Evolutionary conservation across 2,113 vertebrate genomes (phyloP).

Genomic region (Podarcis raffonei): DNA sequence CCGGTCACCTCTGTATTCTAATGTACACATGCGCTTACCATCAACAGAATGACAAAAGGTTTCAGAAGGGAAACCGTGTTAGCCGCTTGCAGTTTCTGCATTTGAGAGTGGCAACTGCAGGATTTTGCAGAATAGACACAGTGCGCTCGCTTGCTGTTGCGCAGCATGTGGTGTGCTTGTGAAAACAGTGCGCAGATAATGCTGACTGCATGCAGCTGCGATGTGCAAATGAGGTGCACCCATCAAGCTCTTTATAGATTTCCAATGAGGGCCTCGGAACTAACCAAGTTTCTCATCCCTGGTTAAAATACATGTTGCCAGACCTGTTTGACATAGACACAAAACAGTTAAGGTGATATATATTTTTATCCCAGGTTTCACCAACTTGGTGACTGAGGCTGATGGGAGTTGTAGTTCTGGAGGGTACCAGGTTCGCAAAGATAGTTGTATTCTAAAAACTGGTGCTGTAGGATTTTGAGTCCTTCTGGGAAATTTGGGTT

Average conservation of each 20-base stretch:
- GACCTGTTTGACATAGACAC: background rate
- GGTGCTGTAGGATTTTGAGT: background rate
- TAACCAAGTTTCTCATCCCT: slow-evolving; percentile 2
- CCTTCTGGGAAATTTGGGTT: too few species aligned
- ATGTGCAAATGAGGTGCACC: slow-evolving; percentile 14
- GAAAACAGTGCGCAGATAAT: slow-evolving; percentile 18
- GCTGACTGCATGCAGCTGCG: slow-evolving; percentile 6
- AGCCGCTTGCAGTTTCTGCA: background rate
- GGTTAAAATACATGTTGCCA: background rate
- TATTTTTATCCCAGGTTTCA: background rate
- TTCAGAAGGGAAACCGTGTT: background rate
- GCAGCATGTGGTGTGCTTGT: background rate
- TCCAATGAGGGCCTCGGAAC: background rate
- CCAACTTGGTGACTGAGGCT: too few species aligned
- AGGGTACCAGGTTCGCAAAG: background rate
- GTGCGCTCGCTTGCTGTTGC: background rate
- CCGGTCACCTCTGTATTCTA: background rate
- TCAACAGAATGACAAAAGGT: background rate
- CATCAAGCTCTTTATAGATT: slow-evolving; percentile 29
- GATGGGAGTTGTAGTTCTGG: background rate
- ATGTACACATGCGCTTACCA: background rate
- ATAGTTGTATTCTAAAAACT: background rate
- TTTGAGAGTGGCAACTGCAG: background rate
- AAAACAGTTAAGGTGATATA: background rate
- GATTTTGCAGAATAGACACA: slow-evolving; percentile 8